Percentiles rank a stretch among this genome's conserved stretches.
Evolutionary conservation across 2,888 invertebrate genomes (phyloP).

Genomic region (Pseudococcus viburni): DNA sequence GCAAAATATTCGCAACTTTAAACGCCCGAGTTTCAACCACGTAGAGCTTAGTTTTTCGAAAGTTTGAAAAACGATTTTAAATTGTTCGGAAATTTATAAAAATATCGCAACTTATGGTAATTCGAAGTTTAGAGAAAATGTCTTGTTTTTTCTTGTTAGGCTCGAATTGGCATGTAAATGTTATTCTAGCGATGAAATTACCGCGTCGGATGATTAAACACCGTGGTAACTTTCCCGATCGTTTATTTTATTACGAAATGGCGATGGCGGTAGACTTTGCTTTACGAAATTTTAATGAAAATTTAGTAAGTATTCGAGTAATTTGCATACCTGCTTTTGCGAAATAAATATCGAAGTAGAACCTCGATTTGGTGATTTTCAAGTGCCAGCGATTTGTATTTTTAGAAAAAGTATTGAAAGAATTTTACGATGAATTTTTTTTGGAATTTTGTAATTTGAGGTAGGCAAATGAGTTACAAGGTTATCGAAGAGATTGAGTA

Average conservation of each 20-base stretch:
- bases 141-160: conserved; percentile 49
- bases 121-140: conserved; percentile 36
- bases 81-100: conserved; percentile 57
- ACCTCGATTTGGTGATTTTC: neutral
- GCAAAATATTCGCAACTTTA: conserved; percentile 43
- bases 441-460: no score
- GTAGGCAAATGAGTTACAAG: no score
- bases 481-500: no score
- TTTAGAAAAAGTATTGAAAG: no score
- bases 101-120: conserved; percentile 53
- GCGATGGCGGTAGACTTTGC: neutral
- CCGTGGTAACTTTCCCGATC: neutral
- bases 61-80: conserved; percentile 58
- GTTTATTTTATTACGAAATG: neutral
- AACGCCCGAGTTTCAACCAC: conserved; percentile 19
- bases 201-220: conserved; percentile 28
- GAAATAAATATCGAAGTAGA: neutral
- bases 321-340: neutral
- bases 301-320: neutral
- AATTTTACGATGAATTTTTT: no score
- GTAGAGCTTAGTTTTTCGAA: conserved; percentile 42
- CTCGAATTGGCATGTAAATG: conserved; percentile 40
- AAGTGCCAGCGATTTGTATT: neutral
- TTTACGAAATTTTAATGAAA: neutral
- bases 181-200: conserved; percentile 32